Evolutionary conservation across 1,140 invertebrate genomes (phyloP), one percentile per base, ranked within the genome.

Genomic region (Drosophila ironensis): DNA sequence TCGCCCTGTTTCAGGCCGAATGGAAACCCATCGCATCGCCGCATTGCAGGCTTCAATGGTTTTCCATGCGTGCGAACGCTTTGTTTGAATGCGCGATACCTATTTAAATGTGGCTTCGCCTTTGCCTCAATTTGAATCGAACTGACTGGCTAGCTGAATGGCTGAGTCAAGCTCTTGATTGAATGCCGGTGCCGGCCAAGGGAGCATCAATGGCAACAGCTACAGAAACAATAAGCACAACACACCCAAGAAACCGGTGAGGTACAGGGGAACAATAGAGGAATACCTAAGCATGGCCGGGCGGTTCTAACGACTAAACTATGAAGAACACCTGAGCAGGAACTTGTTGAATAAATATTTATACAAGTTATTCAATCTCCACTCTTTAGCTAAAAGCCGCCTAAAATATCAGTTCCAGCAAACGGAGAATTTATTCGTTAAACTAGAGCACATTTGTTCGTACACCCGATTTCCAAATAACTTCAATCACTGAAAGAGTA

Each of bases 11-110:
- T 30, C 48, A 33, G 48, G 24, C 38, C 12, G 33, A 37, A 11
- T 11, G 28, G 20, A 22, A 22, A 5, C 20, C 20, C 20, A 22
- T 22, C 20, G n/a, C n/a, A n/a, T n/a, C n/a, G n/a, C n/a, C n/a
- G 25, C 61, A 59, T 68, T 77, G 74, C 73, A 82, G 54, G 78
- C 78, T 78, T 86, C 57, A 84, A 84, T 84, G 78, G 78, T 84
- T 84, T 84, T 84, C 59, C 80, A 84, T 84, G 80, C 78, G 78
- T 86, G 81, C 81, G 80, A 86, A 69, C 51, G 70, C 20, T 66
- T 71, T 53, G 44, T 56, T 40, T 30, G 45, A 53, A 70, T 70
- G 53, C 68, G 42, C 42, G 17, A 22, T 61, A n/a, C n/a, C n/a
- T n/a, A 47, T 63, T 63, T 63, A 57, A 45, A 63, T 42, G 52